Conservation (phyloP, 2,888 invertebrate species). For the Zhuqinia jingwanae region DNA sequence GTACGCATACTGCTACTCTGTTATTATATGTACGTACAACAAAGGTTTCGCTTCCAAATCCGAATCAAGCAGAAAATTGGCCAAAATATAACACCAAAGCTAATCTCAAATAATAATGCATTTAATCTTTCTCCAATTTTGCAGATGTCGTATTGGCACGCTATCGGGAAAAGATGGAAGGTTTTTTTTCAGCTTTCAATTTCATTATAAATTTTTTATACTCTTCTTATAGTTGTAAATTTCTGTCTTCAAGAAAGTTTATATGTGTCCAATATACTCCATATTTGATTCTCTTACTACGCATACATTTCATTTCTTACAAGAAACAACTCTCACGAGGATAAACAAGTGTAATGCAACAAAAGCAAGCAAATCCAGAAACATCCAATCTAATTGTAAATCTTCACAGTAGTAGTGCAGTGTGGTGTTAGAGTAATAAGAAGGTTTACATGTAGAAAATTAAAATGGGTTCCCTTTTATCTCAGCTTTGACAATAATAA, state of each 20-base stretch:
- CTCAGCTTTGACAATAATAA: background rate
- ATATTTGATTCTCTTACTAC: background rate
- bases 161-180: no score
- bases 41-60: no score
- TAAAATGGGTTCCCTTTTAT: no score
- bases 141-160: no score
- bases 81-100: constrained; percentile 1
- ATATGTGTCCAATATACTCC: background rate
- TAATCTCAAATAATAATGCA: no score
- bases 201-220: background rate
- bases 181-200: no score
- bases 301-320: no score
- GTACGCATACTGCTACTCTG: no score
- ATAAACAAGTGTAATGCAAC: background rate
- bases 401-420: background rate
- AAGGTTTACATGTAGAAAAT: background rate
- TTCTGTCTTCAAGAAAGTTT: background rate
- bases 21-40: no score
- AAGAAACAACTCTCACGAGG: no score
- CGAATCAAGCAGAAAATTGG: background rate
- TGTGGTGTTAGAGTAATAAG: constrained; percentile 38
- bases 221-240: background rate
- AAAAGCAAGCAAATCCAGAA: background rate
- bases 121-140: background rate
- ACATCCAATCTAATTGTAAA: background rate